Evolutionary conservation across 2,113 vertebrate genomes (phyloP), one percentile per base, ranked within the genome.

Genomic region (Ictalurus furcatus): DNA sequence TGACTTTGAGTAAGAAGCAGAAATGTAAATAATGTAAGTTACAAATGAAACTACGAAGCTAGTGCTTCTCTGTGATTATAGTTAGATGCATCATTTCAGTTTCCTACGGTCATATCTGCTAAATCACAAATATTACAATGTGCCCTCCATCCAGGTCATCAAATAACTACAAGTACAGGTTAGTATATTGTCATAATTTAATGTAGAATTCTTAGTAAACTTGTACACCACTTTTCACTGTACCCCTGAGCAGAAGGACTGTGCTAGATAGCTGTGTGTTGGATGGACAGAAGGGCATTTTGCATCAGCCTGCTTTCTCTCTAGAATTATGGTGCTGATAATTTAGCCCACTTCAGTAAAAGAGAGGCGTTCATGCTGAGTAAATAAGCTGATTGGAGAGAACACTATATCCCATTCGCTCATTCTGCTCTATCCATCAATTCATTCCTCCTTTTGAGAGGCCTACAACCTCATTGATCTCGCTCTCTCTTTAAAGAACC

Each of bases 371-470:
- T 91, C 81, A 87, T 78, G 76, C 89, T 88, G 88, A 89, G 92
- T 92, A 92, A 91, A 92, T 91, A 92, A 89, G 59, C 85, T 91
- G 91, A 91, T 92, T 90, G 90, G 78, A 83, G 89, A 87, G 90
- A 84, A 91, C 88, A 91, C 88, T 92, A 90, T 91, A 91, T 90
- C 88, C 90, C 73, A 87, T 58, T 56, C 78, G 85, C 65, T 58
- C 78, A 69, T 40, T 81, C 83, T 79, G 84, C 86, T 88, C 82
- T 65, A 91, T 73, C 87, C 86, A 91, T 88, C 91, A 86, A 85
- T 88, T 91, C 44, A 78, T 85, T 88, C 40, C 86, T 90, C 65
- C 69, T 84, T 83, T 86, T 86, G 30, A 85, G 61, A 85, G 54
- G 44, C 37, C 54, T 74, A 48, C 54, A 79, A 34, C 88, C 87